Base-by-base conservation (phyloP, 2,797 vertebrate species). In the Phrynocephalus guinanensis region DNA sequence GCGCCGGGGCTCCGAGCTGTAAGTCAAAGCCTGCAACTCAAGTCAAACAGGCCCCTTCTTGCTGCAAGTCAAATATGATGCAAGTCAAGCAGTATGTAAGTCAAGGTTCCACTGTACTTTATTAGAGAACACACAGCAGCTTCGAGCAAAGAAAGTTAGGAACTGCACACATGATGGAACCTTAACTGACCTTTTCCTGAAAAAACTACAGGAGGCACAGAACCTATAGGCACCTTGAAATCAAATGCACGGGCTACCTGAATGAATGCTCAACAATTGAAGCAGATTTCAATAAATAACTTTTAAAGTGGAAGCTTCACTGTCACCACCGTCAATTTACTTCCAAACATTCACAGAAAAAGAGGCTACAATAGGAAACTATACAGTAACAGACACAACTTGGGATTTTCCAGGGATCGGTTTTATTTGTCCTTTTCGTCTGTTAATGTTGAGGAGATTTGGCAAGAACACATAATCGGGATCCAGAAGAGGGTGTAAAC, bases 271-370 rank as follows among this genome's bases (percentile, higher is more conserved):
- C 66, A 16, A 85, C 28, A 78, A 24, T 89, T 72, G 72, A 82
- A 86, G 63, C 68, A 82, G 33, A 24, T 28, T 82, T 86, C 82
- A 78, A 82, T 38, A 81, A 83, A 28, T 38, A 78, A 82, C 28
- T 20, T 83, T 33, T 50, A 68, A 30, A 86, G 76, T 52, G 80
- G 67, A 52, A 83, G 24, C 38, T 13, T 72, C 16, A 83, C 66
- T 7, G 5, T 38, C n/a, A 82, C 15, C 2, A 2, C 63, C 44
- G 33, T n/a, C 18, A 52, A 86, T 73, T 86, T 22, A 72, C 16
- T 50, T 67, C n/a, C 44, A 56, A 56, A 63, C n/a, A 33, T 79
- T 15, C n/a, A 79, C 67, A 24, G 38, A 44, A 44, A 44, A 44
- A 44, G 38, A 44, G 38, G 38, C 38, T 44, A 44, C 13, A n/a